Percentiles rank a stretch among this genome's conserved stretches.
Conservation (phyloP, 2,888 invertebrate genomes). For the Cheilosia scutellata region DNA sequence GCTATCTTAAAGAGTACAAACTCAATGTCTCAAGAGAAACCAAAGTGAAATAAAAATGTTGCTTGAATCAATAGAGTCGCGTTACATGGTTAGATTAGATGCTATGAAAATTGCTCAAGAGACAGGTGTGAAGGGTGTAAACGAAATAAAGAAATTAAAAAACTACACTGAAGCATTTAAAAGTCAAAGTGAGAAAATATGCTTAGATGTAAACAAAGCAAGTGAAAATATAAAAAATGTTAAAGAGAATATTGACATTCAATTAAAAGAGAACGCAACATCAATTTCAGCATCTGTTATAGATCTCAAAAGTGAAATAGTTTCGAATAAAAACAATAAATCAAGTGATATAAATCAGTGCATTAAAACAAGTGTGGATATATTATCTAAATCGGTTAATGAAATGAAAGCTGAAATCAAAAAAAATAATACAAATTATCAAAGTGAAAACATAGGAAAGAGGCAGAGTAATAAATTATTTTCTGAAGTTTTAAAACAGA, state of each 20-base stretch:
- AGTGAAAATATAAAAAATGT: conserved; percentile 4
- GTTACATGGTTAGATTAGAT: conserved; percentile 2
- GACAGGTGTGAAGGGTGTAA: conserved; percentile 14
- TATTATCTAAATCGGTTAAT: conserved; percentile 4
- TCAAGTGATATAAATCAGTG: not conserved
- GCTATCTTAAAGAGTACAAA: not conserved
- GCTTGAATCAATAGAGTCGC: conserved; percentile 10
- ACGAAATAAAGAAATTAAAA: conserved; percentile 13
- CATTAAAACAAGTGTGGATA: conserved; percentile 13
- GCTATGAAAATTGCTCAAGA: conserved; percentile 23
- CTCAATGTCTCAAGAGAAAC: conserved; percentile 14
- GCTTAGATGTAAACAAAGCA: not conserved
- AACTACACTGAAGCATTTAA: not conserved
- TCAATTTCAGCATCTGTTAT: not conserved
- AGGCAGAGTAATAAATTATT: not conserved
- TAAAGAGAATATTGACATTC: not conserved
- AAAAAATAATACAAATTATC: not conserved
- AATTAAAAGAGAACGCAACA: not conserved
- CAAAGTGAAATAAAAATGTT: conserved; percentile 30
- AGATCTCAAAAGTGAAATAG: conserved; percentile 9
- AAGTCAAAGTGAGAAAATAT: conserved; percentile 24
- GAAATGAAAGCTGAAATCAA: conserved; percentile 13
- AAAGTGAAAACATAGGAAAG: not conserved
- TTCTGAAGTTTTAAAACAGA: conserved; percentile 20
- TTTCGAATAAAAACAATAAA: conserved; percentile 9